A percentile compares a stretch with the other conserved stretches of the same genome.
Evolutionary conservation across 2,113 vertebrate species (phyloP).

Genomic region (Pithys albifrons): DNA sequence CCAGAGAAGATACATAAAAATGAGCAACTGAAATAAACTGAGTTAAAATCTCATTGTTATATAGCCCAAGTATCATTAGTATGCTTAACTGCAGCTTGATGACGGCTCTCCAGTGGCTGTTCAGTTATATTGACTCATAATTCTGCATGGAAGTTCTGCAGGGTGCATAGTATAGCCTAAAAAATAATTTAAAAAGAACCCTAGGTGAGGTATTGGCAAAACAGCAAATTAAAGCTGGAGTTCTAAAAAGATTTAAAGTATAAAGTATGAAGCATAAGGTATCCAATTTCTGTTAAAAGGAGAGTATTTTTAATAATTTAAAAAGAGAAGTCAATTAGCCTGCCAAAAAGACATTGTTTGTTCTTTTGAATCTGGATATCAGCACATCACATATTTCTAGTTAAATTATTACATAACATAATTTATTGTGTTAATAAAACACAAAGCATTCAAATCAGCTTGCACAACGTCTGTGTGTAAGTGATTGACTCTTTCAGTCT

Average conservation of each 20-base stretch:
- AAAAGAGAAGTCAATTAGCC: neutral
- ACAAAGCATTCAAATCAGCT: neutral
- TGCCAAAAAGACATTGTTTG: neutral
- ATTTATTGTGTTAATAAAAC: neutral
- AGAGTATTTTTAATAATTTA: neutral
- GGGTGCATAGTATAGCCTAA: rapidly evolving
- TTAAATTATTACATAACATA: neutral
- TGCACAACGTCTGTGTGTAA: neutral
- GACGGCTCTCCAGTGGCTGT: constrained; percentile 20
- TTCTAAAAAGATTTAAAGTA: neutral
- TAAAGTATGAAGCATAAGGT: neutral
- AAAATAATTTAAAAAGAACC: neutral
- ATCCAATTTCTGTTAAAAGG: neutral
- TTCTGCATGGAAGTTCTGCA: neutral
- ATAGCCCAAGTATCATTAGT: neutral
- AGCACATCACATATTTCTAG: neutral
- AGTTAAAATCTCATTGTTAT: neutral
- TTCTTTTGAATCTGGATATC: neutral
- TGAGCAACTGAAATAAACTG: neutral
- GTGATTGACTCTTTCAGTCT: neutral
- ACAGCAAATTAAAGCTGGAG: neutral
- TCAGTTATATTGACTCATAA: neutral
- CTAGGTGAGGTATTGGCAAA: neutral
- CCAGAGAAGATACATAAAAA: constrained; percentile 8
- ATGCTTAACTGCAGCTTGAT: neutral